Base-by-base conservation (phyloP, 2,797 vertebrate species). In the Ambastaia sidthimunki region DNA sequence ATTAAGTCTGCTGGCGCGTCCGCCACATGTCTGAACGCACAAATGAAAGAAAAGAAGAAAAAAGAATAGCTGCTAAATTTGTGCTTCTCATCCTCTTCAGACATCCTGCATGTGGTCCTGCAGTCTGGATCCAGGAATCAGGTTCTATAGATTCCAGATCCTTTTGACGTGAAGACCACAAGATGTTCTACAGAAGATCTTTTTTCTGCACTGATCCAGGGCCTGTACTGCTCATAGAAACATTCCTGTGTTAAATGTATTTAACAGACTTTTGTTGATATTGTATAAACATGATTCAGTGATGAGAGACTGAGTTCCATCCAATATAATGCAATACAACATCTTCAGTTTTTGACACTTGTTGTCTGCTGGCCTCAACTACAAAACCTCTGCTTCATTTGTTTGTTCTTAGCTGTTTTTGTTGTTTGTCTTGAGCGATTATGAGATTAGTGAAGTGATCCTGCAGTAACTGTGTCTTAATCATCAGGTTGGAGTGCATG, bases 1-100 rank as follows among this genome's bases (percentile, higher is more conserved):
- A 13, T 1, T 18, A 68, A 2, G 60, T 31, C 63, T 9, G 2
- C 28, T 41, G 34, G 25, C 19, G 54, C 71, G 52, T 72, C n/a
- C 34, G 7, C 71, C 68, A 81, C 63, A 75, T 78, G 60, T 48
- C 34, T 67, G 48, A 18, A 52, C 31, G 44, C 25, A 65, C 12
- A 28, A 1, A 60, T 15, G 21, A 48, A 28, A 65, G 23, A 2
- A 23, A n/a, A 11, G 7, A 69, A 57, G 69, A 66, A 41, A 63
- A 62, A 50, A 68, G 69, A n/a, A 52, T 19, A 57, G 28, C 52
- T 0, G 16, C 9, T 13, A 18, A 66, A 76, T 76, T 13, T 47
- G 9, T 25, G 10, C 18, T 4, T 15, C 60, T 72, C 74, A 19
- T 60, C 52, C 31, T 72, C 31, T n/a, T 41, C 10, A 18, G 23